Percentiles rank a stretch among this genome's conserved stretches.
These are phyloP conservation scores for Piprites chloris DNA, from an alignment of 2,113 vertebrate species.

Conservation along the genomic window DNA sequence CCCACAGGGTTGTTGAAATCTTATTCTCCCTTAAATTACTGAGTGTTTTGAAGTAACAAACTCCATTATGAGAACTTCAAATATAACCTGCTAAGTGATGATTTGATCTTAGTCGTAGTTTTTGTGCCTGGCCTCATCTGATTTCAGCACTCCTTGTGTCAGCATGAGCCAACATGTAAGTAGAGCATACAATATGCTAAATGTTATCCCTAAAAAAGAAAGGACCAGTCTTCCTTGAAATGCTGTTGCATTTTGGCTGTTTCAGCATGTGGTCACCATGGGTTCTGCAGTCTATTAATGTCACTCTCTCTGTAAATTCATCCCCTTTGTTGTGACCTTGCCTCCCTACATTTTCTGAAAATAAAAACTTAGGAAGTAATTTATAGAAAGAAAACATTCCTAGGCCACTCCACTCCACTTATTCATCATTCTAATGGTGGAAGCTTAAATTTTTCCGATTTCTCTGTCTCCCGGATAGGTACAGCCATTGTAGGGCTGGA, in stretches of 20 bases:
- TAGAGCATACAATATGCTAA: neutral
- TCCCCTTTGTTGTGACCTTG: neutral
- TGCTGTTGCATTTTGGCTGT: neutral
- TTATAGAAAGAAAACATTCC: neutral
- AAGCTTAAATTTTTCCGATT: neutral
- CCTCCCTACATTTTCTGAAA: neutral
- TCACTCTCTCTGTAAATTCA: neutral
- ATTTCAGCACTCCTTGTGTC: neutral
- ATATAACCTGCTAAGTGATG: neutral
- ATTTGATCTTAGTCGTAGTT: neutral
- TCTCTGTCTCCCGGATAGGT: neutral
- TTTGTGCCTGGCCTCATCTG: neutral
- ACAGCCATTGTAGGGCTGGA: neutral
- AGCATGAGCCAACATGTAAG: neutral
- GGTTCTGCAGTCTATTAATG: neutral
- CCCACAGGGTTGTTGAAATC: neutral
- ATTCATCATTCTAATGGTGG: neutral
- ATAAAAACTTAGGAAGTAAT: neutral
- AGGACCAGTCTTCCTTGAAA: neutral
- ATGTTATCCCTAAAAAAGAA: neutral
- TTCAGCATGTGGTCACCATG: neutral
- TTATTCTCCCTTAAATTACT: neutral
- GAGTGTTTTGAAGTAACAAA: neutral
- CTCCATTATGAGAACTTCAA: neutral
- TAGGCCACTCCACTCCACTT: neutral